Conservation (phyloP, 1,140 invertebrate species). For the Saccostrea glomerata region DNA sequence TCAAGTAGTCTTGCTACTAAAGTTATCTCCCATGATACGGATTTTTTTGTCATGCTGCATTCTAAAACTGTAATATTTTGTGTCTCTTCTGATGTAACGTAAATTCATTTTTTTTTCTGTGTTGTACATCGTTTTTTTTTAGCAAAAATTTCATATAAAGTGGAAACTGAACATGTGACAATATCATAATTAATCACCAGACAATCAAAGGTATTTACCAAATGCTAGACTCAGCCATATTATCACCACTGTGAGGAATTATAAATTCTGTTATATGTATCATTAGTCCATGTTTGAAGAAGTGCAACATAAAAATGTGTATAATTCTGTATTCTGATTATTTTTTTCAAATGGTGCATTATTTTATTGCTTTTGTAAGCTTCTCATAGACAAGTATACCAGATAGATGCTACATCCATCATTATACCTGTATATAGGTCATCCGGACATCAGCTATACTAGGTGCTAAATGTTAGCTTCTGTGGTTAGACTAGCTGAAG, state of each 20-base stretch:
- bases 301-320: slow-evolving; percentile 1
- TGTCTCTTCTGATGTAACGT: neutral
- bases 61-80: neutral
- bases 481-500: slow-evolving; percentile 1
- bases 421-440: neutral
- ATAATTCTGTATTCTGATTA: slow-evolving; percentile 5
- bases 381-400: slow-evolving; percentile 12
- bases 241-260: neutral
- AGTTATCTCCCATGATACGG: neutral
- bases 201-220: slow-evolving; percentile 31
- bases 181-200: neutral
- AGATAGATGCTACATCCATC: slow-evolving; percentile 31
- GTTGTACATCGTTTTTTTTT: neutral
- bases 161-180: neutral
- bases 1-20: neutral
- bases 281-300: slow-evolving; percentile 2
- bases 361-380: slow-evolving; percentile 28
- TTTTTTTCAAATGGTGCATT: slow-evolving; percentile 20
- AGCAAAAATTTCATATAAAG: neutral
- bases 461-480: slow-evolving; percentile 20
- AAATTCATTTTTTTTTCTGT: neutral
- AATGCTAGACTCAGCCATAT: neutral
- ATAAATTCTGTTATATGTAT: neutral
- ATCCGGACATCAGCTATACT: neutral
- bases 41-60: neutral